A percentile compares a stretch with the other conserved stretches of the same genome.
Evolutionary conservation across 2,888 invertebrate genomes (phyloP).

Genomic region (Gymnosoma rotundatum): DNA sequence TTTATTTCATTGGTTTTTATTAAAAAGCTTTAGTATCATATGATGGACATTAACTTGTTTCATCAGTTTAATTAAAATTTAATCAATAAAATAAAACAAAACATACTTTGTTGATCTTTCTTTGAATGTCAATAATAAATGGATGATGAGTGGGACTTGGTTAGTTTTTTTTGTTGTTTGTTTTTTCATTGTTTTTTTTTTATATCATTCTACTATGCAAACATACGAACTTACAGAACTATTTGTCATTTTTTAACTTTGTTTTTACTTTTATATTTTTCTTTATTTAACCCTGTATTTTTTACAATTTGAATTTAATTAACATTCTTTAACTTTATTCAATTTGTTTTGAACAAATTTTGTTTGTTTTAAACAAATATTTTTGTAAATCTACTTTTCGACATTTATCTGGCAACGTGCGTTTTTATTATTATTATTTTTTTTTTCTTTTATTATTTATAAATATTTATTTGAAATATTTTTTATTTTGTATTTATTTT

Average conservation of each 20-base stretch:
- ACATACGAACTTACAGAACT: conserved; percentile 33
- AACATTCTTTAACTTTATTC: conserved; percentile 39
- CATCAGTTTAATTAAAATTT: too few species aligned
- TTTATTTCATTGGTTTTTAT: too few species aligned
- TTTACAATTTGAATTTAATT: conserved; percentile 54
- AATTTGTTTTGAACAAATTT: conserved; percentile 10
- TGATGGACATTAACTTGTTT: too few species aligned
- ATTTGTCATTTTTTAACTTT: conserved; percentile 15
- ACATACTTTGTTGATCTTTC: too few species aligned
- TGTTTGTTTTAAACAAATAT: conserved; percentile 4
- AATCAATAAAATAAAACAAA: too few species aligned
- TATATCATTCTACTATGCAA: conserved; percentile 20
- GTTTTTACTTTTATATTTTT: not conserved
- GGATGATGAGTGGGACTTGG: not conserved
- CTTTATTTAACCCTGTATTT: conserved; percentile 59
- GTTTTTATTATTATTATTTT: conserved; percentile 18
- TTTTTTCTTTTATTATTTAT: conserved; percentile 12
- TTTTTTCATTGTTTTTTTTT: not conserved
- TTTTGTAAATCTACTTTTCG: conserved; percentile 20
- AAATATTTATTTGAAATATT: not conserved
- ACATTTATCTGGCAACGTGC: conserved; percentile 53
- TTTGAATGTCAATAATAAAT: too few species aligned
- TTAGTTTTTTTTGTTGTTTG: not conserved
- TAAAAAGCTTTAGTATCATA: too few species aligned
- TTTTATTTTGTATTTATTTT: not conserved